These are phyloP conservation scores for Salvelinus sp. DNA, from an alignment of 2,113 vertebrate species.

Conservation along the genomic window DNA sequence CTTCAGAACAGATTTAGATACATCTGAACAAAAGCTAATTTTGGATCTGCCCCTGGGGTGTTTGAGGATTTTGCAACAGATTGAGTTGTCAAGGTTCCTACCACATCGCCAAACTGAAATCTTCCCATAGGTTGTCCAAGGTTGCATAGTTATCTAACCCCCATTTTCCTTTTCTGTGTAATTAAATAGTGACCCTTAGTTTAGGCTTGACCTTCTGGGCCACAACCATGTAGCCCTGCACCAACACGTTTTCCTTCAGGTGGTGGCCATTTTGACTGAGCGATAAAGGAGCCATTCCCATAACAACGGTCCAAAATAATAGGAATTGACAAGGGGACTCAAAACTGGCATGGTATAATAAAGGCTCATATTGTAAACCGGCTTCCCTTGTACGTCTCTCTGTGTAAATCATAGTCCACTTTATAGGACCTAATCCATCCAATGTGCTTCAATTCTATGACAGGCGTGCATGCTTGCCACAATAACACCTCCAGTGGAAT, in stretches of 20 bases:
- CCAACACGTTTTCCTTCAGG: neutral
- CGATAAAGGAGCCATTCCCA: neutral
- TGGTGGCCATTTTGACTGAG: neutral
- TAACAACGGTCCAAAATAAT: neutral
- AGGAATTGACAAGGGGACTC: conserved; percentile 20
- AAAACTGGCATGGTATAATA: conserved; percentile 17
- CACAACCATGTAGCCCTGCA: conserved; percentile 30
- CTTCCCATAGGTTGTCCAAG: conserved; percentile 45
- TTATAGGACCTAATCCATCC: conserved; percentile 32
- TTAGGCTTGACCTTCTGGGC: conserved; percentile 51
- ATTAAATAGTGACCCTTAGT: conserved; percentile 65
- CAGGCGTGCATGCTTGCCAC: neutral
- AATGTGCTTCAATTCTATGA: conserved; percentile 31
- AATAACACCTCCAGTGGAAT: conserved; percentile 39
- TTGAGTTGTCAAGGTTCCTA: conserved; percentile 27
- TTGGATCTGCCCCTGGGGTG: conserved; percentile 49
- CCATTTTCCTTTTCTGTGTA: conserved; percentile 56
- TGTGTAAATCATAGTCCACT: conserved; percentile 37
- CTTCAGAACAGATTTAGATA: conserved; percentile 62
- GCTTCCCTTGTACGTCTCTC: conserved; percentile 17
- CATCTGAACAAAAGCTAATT: conserved; percentile 57
- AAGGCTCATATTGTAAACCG: conserved; percentile 34
- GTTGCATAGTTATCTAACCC: conserved; percentile 26
- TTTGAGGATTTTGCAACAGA: conserved; percentile 56
- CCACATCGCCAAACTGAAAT: neutral